phyloP scores from a whole-genome alignment of 2,113 vertebrate genomes.

The Tachuris rubrigastra region DNA sequence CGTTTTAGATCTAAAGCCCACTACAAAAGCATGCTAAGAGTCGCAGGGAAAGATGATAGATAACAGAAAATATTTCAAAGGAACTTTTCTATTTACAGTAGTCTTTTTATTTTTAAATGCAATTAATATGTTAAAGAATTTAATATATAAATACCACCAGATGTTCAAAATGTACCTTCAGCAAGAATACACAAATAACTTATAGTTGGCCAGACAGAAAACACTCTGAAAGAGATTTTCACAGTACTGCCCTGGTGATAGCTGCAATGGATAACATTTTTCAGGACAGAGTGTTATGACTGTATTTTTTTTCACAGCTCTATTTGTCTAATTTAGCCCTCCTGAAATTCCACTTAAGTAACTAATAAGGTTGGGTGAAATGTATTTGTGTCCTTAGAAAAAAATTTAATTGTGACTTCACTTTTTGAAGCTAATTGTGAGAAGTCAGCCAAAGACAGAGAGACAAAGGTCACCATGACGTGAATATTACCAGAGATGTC shows the following conservation, averaged over 20 bases:
- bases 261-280: background rate
- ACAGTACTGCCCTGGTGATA: background rate
- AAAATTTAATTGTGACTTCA: background rate
- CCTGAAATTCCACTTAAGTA: background rate
- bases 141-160: background rate
- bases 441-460: background rate
- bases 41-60: background rate
- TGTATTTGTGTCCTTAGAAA: background rate
- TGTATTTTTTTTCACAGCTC: background rate
- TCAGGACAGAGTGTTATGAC: background rate
- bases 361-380: background rate
- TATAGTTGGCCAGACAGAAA: background rate
- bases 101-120: background rate
- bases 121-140: background rate
- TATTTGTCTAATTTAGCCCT: background rate
- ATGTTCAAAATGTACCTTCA: background rate
- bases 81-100: background rate
- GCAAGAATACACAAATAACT: background rate
- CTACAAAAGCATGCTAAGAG: background rate
- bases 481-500: background rate
- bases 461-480: background rate
- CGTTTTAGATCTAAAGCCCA: background rate
- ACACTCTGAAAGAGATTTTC: background rate
- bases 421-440: background rate
- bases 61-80: constrained; percentile 3